Base-by-base conservation (phyloP, 2,797 vertebrate genomes). In the Chloroceryle amazona region DNA sequence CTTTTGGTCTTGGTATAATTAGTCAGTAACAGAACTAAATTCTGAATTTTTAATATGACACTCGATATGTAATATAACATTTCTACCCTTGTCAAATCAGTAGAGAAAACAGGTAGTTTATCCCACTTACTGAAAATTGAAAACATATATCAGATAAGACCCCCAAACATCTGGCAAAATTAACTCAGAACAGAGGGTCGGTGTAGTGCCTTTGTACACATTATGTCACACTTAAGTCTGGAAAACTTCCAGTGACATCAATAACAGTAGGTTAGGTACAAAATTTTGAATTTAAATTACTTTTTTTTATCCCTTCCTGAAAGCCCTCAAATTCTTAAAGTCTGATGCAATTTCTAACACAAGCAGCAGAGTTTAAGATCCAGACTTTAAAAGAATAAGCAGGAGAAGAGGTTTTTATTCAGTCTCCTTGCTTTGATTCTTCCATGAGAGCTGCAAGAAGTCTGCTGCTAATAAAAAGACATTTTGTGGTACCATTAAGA, bases 1-100 rank as follows among this genome's bases (percentile, higher is more conserved):
- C 17, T 85, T 31, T 83, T 78, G 44, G 39, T 80, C 47, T 78
- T 74, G 31, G 61, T 55, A 35, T 52, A 90, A 90, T 78, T 93
- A 88, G 60, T 93, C 82, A 86, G 18, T 78, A 51, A 63, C 23
- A 94, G 44, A 91, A 78, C 33, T 90, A 42, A 88, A 67, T 57
- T 91, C 57, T 65, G 25, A 90, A 71, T 71, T 93, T 89, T 91
- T 86, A 67, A 79, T 73, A 28, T 35, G 57, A 58, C 29, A 52
- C 25, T 86, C 61, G 55, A 37, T 75, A 72, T 42, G 33, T 13
- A 74, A 74, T 61, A 54, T 41, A 66, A 62, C 52, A 66, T 76
- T 78, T 47, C 39, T 72, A 72, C 12, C 9, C 41, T 60, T 79
- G 58, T 62, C 51, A 92, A 76, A 79, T 79, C 19, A 2, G 35